Base-by-base conservation (phyloP, 2,113 vertebrate species). In the Sarotherodon lohbergeri region DNA sequence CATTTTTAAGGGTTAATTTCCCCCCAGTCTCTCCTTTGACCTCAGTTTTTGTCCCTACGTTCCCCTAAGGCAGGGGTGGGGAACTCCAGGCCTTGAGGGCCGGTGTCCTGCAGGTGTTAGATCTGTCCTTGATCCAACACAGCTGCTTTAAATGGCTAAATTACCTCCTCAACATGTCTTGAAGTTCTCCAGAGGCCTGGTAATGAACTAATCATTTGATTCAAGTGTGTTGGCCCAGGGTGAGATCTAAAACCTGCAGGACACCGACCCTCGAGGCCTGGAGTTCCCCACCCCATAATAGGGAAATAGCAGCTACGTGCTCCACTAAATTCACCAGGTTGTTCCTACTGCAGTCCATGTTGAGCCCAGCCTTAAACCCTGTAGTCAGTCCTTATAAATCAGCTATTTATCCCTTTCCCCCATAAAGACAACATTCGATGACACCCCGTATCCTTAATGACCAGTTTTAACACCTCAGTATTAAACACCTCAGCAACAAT, bases 301-400 rank as follows among this genome's bases (percentile, higher is more conserved):
- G 14, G 46, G 46, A 50, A 16, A 50, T 7, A 17, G 6, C 7
- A 19, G 9, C 52, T 55, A 11, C n/a, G 10, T 22, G 9, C 52
- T 55, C 5, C n/a, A 22, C 9, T 22, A 22, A 4, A 22, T 22
- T 11, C 52, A 50, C 6, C 48, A 50, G 16, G 6, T 50, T 50
- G 16, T 19, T 14, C 10, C n/a, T 56, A 5, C 6, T 22, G 22
- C 11, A 24, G 54, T n/a, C 46, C 17, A 34, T n/a, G 13, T n/a
- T 78, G 27, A 32, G 46, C 10, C 43, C 41, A 27, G 8, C 68
- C 13, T 5, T 17, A 52, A 3, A 9, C 46, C 1, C 7, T 5
- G 16, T 1, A 50, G 27, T 0, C 48, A 52, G 4, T 0, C 9
- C 3, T 50, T 9, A 11, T 5, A 17, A 76, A 76, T 48, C 14